phyloP scores from a whole-genome alignment of 2,888 invertebrate species.

The Seira musarum region DNA sequence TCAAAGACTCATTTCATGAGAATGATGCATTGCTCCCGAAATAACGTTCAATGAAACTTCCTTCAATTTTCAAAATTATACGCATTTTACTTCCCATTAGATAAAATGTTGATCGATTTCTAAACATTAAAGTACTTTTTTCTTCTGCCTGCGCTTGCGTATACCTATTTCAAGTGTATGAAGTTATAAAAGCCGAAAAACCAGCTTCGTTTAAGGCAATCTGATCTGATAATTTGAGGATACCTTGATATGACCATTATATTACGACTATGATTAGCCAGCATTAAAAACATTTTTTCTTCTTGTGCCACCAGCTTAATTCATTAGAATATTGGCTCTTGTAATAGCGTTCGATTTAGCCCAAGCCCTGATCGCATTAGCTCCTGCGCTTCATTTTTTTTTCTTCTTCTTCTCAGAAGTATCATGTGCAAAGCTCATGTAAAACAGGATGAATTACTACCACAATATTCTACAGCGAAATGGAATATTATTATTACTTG shows the following conservation, averaged over 20 bases:
- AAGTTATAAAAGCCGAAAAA: constrained; percentile 65
- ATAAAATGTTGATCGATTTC: too few species aligned
- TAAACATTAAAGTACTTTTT: too few species aligned
- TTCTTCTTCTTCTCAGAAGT: background rate
- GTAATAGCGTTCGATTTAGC: constrained; percentile 47
- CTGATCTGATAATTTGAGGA: constrained; percentile 62
- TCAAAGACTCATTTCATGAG: too few species aligned
- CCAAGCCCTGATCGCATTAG: constrained; percentile 20
- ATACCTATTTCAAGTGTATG: constrained; percentile 34
- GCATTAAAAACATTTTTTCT: constrained; percentile 17
- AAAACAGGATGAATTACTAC: constrained; percentile 24
- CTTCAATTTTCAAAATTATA: too few species aligned
- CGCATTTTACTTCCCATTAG: too few species aligned
- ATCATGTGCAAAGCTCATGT: background rate
- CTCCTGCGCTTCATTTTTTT: constrained; percentile 10
- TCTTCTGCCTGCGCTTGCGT: background rate
- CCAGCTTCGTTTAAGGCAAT: constrained; percentile 66
- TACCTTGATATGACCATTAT: constrained; percentile 46
- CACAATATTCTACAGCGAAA: too few species aligned
- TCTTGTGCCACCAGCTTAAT: constrained; percentile 35
- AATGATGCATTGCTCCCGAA: too few species aligned
- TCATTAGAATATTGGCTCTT: constrained; percentile 55
- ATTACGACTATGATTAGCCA: constrained; percentile 13
- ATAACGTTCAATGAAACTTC: too few species aligned
- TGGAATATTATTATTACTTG: too few species aligned